phyloP scores from a whole-genome alignment of 2,888 invertebrate species.

The Brachyopa scutellaris region DNA sequence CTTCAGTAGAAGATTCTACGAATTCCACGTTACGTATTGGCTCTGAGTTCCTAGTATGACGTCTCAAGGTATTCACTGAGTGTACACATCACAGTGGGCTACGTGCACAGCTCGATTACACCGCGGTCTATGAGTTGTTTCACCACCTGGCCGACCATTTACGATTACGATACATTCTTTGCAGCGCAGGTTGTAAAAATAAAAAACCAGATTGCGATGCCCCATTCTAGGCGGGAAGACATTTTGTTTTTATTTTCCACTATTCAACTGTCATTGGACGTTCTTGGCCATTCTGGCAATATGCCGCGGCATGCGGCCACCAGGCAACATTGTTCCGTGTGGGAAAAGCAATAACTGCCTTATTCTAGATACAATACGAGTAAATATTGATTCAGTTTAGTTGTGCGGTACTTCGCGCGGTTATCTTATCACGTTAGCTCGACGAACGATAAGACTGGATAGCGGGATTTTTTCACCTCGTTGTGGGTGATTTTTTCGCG shows the following conservation, averaged over 20 bases:
- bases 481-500: constrained; percentile 28
- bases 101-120: constrained; percentile 41
- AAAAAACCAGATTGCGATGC: constrained; percentile 10
- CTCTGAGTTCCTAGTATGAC: constrained; percentile 65
- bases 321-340: not conserved
- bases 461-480: constrained; percentile 30
- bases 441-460: constrained; percentile 30
- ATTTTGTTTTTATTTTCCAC: not conserved
- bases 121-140: constrained; percentile 50
- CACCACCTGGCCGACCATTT: constrained; percentile 61
- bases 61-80: constrained; percentile 32
- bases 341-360: constrained; percentile 36
- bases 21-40: constrained; percentile 36
- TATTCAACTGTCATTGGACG: constrained; percentile 51
- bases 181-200: constrained; percentile 52
- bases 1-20: constrained; percentile 42
- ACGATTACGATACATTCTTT: constrained; percentile 55
- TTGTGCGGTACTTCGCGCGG: not conserved
- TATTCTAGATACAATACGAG: constrained; percentile 19
- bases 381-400: constrained; percentile 37
- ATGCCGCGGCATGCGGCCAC: not conserved
- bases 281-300: not conserved
- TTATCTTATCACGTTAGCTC: constrained; percentile 49
- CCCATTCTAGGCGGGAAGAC: constrained; percentile 16
- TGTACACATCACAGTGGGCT: constrained; percentile 21